Evolutionary conservation across 2,888 invertebrate species (phyloP), one percentile per base, ranked within the genome.

Genomic region (Toxonevra muliebris): DNA sequence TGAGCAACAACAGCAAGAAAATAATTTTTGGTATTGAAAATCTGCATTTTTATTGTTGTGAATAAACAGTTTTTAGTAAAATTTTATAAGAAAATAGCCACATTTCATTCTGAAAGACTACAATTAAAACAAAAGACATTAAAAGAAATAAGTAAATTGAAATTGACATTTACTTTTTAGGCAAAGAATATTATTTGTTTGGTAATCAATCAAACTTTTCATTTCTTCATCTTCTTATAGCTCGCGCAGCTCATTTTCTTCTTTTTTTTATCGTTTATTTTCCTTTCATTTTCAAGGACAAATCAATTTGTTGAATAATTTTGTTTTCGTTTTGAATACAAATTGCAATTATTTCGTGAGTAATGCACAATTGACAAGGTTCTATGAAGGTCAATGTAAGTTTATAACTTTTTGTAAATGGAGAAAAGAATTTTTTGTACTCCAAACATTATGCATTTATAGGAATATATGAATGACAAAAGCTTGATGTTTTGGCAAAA

Each of bases 281-380:
- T 48, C 48, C 48, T 48, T 48, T 48, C 48, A 48, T 15, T 48
- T 48, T 48, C 48, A 48, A 48, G 48, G 48, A 13, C 48, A 15
- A 48, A 11, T 11, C 10, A 9, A 15, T 48, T 13, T 7, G 48
- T 7, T 8, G 48, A n/a, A 30, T 48, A 15, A 9, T 8, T 13
- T 15, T 48, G 11, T 15, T 48, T 13, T 15, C 48, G 48, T 15
- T 48, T 4, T 30, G 30, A 30, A 48, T n/a, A 15, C 48, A 15
- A 2, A 8, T 0, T 48, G 48, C 48, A 48, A 48, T 9, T n/a
- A 48, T 48, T 48, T 48, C 10, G 11, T 48, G 48, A 48, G 48
- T 48, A 48, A 48, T 10, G 48, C 11, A 10, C 48, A n/a, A 30
- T 48, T 48, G 48, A 7, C 48, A 48, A 48, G 48, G 48, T 48